Conservation (phyloP, 2,113 vertebrate species). For the Galbula dea region DNA sequence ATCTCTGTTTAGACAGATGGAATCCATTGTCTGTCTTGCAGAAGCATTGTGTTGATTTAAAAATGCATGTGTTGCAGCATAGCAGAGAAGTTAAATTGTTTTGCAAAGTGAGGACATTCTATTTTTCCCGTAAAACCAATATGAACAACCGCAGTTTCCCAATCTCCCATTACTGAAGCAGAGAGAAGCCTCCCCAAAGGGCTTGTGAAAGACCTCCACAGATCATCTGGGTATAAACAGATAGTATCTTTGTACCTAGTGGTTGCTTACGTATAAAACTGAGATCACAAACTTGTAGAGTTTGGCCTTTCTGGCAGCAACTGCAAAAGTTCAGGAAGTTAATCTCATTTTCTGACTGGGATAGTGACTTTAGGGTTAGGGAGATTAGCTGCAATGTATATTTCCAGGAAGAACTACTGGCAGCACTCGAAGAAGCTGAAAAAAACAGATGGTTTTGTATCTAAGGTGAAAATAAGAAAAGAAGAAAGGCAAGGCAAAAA, state of each 20-base stretch:
- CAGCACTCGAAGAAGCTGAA: background rate
- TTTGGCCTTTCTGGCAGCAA: background rate
- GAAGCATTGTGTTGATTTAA: constrained; percentile 51
- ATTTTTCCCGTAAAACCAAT: constrained; percentile 52
- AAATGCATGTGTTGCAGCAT: constrained; percentile 30
- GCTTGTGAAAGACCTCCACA: constrained; percentile 56
- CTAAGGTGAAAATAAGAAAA: background rate
- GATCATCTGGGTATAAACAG: constrained; percentile 55
- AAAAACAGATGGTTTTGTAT: background rate
- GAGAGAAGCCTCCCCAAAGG: constrained; percentile 34
- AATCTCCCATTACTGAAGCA: constrained; percentile 54
- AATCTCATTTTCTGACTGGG: constrained; percentile 39
- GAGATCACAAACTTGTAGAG: constrained; percentile 28
- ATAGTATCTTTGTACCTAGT: constrained; percentile 56
- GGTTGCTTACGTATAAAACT: constrained; percentile 26
- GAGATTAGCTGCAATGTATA: constrained; percentile 13
- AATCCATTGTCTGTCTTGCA: constrained; percentile 52
- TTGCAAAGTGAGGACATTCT: constrained; percentile 40
- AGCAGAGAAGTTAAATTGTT: constrained; percentile 50
- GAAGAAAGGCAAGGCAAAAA: background rate
- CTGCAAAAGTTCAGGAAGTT: constrained; percentile 39
- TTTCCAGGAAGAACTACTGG: background rate
- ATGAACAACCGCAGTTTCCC: constrained; percentile 48
- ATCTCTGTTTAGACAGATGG: constrained; percentile 60
- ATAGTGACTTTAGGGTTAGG: constrained; percentile 24